A percentile compares a stretch with the other conserved stretches of the same genome.
These are phyloP conservation scores for Cheirogaleus major DNA, from an alignment of 2,797 vertebrate species.

Conservation along the genomic window DNA sequence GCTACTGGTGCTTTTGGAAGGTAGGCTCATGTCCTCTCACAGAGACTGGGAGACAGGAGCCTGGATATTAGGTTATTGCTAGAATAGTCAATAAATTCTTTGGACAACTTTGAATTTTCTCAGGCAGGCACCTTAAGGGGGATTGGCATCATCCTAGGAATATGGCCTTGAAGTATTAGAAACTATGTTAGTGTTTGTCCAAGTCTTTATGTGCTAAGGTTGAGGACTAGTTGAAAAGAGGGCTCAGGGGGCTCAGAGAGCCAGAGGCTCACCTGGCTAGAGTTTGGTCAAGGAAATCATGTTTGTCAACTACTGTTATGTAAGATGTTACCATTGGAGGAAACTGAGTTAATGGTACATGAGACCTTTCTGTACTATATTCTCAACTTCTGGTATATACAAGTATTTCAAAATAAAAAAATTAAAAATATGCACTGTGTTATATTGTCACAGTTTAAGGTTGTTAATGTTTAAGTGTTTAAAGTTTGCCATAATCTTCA, in stretches of 20 bases:
- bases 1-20: background rate
- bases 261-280: background rate
- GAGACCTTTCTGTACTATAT: no score
- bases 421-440: background rate
- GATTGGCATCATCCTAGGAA: background rate
- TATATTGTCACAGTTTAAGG: background rate
- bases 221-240: background rate
- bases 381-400: no score
- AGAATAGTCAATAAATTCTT: background rate
- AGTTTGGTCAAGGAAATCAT: background rate
- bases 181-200: background rate
- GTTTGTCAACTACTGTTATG: background rate
- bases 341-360: background rate
- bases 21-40: background rate
- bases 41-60: background rate
- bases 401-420: no score
- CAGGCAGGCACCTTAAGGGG: background rate
- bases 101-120: background rate
- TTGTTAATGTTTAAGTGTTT: background rate
- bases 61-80: background rate
- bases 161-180: background rate
- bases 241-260: no score
- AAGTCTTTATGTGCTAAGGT: background rate
- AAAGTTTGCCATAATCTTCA: background rate
- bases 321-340: background rate